Base-by-base conservation (phyloP, 1,140 invertebrate genomes). In the Bombus pyrosoma region DNA sequence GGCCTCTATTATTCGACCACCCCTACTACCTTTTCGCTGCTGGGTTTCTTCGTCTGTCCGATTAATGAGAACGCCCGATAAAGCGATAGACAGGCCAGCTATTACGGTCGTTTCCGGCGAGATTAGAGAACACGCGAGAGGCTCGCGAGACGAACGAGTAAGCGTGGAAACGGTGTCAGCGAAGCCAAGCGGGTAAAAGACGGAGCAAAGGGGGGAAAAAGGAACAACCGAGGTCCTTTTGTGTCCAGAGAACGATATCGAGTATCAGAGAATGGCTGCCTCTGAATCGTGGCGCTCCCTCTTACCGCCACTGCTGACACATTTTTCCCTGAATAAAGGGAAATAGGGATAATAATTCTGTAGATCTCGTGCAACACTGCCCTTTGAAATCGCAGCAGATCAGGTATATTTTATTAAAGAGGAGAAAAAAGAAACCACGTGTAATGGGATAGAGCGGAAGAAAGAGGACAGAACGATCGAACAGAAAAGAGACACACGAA, bases 191-290 rank as follows among this genome's bases (percentile, higher is more conserved):
- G 64, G 34, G n/a, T 15, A 28, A 10, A 64, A 59, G 10, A 18
- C 18, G 53, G 34, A 64, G 47, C 18, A 53, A 66, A 32, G 28
- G 8, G 18, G 1, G 25, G 25, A 28, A 37, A 73, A 81, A 41
- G 53, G 37, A 57, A 13, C 6, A 68, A 41, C 32, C 15, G 28
- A 37, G 32, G 39, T 37, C 75, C 75, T 79, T 79, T 84, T 84
- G 66, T 84, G 75, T 32, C 53, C 37, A 25, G 18, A 78, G 83
- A 25, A 64, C 68, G 76, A 85, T 80, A 85, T 85, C 76, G 76
- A 47, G 76, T 85, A 85, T 85, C 83, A 83, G 83, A 85, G 37
- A 41, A 72, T 25, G 28, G 68, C 53, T 59, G 47, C 18, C 34
- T 32, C 47, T 41, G 64, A 53, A 78, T 69, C 74, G 82, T 4